Evolutionary conservation across 2,113 vertebrate genomes (phyloP), one percentile per base, ranked within the genome.

Genomic region (rat (Rattus norvegicus)): DNA sequence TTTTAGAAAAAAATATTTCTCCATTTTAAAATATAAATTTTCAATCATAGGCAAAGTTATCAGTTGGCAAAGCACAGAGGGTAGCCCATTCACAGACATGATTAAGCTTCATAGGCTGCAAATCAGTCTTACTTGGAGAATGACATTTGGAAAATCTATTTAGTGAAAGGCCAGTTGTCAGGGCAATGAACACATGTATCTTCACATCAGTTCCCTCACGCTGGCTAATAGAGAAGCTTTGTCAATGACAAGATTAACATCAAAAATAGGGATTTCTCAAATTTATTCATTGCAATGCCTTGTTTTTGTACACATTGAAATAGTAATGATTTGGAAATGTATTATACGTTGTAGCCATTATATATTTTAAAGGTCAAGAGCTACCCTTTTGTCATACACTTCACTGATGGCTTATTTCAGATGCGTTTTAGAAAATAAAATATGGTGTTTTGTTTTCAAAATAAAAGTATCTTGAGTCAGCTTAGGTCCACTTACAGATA

Each of bases 71-170:
- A 73, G 30, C 56, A 75, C 39, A 87, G 13, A 49, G 30, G 26
- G 2, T 28, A 43, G 28, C 24, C 43, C 20, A 63, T 43, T 84
- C 54, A 11, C 54, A n/a, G 33, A 72, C 67, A 94, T 16, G 28
- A 36, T 80, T 93, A 94, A 88, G 72, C 20, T 47, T 56, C 33
- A 24, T 43, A 72, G 59, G 33, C 56, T 63, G 11, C 65, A 95
- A 92, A 95, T 54, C 63, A 86, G 28, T 94, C 33, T 89, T 61
- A 92, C n/a, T 63, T 69, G 11, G 11, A 94, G 17, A 7, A 36
- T 36, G 43, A 54, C 91, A 96, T 96, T 85, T 97, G 49, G 70
- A 94, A 97, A 96, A 95, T 92, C 86, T 91, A 88, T 94, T 93
- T 92, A 61, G 26, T 88, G 28, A 94, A 97, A 97, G 89, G 59